These are phyloP conservation scores for Falco punctatus DNA, from an alignment of 2,113 vertebrate species.

Conservation along the genomic window DNA sequence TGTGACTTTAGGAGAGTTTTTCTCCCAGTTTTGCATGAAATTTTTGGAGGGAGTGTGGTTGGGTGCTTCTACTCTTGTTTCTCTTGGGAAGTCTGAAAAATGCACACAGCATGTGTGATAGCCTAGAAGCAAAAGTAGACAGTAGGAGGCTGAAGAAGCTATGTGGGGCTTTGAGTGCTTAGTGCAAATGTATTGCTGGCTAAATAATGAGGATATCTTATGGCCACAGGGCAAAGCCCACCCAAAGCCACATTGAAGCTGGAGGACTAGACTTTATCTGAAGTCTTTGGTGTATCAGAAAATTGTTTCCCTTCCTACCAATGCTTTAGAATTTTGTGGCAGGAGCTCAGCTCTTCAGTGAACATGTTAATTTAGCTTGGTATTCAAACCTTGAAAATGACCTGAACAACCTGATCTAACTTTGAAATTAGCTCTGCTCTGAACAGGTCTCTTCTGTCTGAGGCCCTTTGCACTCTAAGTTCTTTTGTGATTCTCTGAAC, in stretches of 20 bases:
- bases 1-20: neutral
- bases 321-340: neutral
- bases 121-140: neutral
- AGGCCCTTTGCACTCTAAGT: neutral
- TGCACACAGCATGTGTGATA: neutral
- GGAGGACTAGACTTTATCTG: neutral
- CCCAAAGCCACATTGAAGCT: neutral
- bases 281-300: neutral
- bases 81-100: neutral
- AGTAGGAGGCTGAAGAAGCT: neutral
- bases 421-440: neutral
- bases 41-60: neutral
- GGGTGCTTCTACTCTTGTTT: neutral
- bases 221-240: neutral
- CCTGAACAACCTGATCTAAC: neutral
- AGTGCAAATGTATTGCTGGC: neutral
- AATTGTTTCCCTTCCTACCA: neutral
- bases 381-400: neutral
- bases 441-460: neutral
- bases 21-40: neutral
- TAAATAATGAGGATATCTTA: neutral
- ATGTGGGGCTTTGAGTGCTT: neutral
- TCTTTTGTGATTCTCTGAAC: neutral
- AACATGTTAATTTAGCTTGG: neutral
- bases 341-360: neutral